Evolutionary conservation across 2,113 vertebrate species (phyloP), one percentile per base, ranked within the genome.

Genomic region (Phrynosoma blainvillii): DNA sequence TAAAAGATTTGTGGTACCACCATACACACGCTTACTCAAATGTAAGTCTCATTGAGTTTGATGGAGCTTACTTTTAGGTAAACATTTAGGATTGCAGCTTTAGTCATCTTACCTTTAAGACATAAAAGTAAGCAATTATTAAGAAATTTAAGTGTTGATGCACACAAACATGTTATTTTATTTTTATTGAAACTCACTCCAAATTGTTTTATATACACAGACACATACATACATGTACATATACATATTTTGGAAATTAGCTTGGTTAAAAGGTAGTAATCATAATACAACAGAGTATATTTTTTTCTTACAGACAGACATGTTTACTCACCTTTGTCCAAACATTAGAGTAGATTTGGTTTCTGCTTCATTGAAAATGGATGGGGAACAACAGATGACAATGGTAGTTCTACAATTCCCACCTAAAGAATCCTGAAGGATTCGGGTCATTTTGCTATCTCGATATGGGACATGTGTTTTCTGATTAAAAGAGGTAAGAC

Each of bases 361-460:
- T 96, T 99, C 98, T 0, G 97, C 96, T 92, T 99, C 98, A 52
- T 99, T 99, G 97, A 98, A 99, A 75, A 98, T 80, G 5, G 98
- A 99, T 10, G 98, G 98, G 52, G 98, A 99, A 88, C 98, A 98
- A 95, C 98, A 99, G 92, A 99, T 99, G 90, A 99, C 97, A 0
- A 99, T 98, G 84, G 98, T 99, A 82, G 98, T 99, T 86, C 98
- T 97, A 89, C 98, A 99, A 96, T 98, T 99, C 4, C 98, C 98
- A 1, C 98, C 98, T 23, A 99, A 96, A 13, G 98, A 99, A 88
- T 99, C 98, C 95, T 99, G 98, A 77, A 99, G 98, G 94, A 99
- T 99, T 32, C 98, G 95, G 7, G 98, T 99, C 98, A 99, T 99
- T 94, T 99, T 99, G 93, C 98, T 99, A 96, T 99, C 98, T 90